Evolutionary conservation across 2,113 vertebrate species (phyloP), one percentile per base, ranked within the genome.

Genomic region (Aegypius monachus): DNA sequence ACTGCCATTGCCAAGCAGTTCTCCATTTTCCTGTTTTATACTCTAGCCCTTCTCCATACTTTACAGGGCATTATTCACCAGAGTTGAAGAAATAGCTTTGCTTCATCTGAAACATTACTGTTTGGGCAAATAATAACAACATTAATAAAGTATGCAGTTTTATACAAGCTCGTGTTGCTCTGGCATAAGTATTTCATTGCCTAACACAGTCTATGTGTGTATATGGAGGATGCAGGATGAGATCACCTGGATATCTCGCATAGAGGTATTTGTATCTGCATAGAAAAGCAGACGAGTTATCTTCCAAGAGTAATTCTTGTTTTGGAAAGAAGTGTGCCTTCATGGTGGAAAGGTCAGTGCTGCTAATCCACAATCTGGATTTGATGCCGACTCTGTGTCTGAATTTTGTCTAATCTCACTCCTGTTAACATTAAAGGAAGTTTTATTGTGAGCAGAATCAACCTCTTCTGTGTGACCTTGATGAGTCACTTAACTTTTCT

Each of bases 381-480:
- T 80, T 91, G 81, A n/a, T 59, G n/a, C 43, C 21, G 77, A 9
- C 12, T 66, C 50, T 47, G 7, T 36, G 48, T 93, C 63, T 83
- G 43, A 85, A 88, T 90, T 82, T 81, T 34, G 29, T 90, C 61
- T 88, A 91, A 70, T 83, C 84, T 94, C 63, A 80, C 19, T 80
- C 29, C 20, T 87, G 53, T 62, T 94, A 81, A 86, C 16, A 9
- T 72, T 50, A 81, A 82, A 87, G 53, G 13, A 66, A 80, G 26
- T 66, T 89, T 94, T 77, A 47, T 8, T 58, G 58, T 75, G 23
- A 77, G 53, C 16, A 72, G 67, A 62, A 81, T 67, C 61, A 50
- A n/a, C 27, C 26, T 75, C 27, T 84, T 94, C n/a, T 50, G 12
- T 82, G 40, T 96, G 85, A 96, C 87, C 71, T 94, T 89, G 74